Conservation (phyloP, 1,140 invertebrate genomes). For the Carposina sasakii region DNA sequence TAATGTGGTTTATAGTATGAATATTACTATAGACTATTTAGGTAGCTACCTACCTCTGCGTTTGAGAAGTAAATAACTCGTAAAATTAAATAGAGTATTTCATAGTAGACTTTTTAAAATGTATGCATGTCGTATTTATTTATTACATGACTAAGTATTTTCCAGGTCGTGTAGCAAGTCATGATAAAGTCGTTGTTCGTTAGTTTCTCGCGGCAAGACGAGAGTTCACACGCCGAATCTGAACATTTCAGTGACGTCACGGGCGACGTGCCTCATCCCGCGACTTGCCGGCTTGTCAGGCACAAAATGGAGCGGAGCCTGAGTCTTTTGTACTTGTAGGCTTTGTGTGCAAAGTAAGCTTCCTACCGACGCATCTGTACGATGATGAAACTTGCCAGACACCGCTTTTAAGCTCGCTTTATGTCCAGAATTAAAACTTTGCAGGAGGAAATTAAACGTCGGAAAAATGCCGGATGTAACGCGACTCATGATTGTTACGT, state of each 20-base stretch:
- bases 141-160: too few species aligned
- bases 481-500: too few species aligned
- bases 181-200: too few species aligned
- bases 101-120: too few species aligned
- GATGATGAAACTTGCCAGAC: constrained; percentile 69
- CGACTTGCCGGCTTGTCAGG: constrained; percentile 56
- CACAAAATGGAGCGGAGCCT: constrained; percentile 61
- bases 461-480: constrained; percentile 43
- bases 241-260: constrained; percentile 37
- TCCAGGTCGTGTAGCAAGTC: too few species aligned
- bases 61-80: too few species aligned
- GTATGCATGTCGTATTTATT: too few species aligned
- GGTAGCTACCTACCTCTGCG: too few species aligned
- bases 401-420: constrained; percentile 65
- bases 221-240: constrained; percentile 25
- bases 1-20: too few species aligned
- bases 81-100: too few species aligned
- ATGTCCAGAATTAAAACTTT: constrained; percentile 67
- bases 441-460: constrained; percentile 65
- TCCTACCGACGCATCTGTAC: constrained; percentile 63
- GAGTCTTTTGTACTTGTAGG: constrained; percentile 64
- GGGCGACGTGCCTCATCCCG: constrained; percentile 49
- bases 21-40: too few species aligned
- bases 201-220: too few species aligned
- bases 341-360: constrained; percentile 69